Base-by-base conservation (phyloP, 2,888 invertebrate species). In the Dichetophora obliterata region DNA sequence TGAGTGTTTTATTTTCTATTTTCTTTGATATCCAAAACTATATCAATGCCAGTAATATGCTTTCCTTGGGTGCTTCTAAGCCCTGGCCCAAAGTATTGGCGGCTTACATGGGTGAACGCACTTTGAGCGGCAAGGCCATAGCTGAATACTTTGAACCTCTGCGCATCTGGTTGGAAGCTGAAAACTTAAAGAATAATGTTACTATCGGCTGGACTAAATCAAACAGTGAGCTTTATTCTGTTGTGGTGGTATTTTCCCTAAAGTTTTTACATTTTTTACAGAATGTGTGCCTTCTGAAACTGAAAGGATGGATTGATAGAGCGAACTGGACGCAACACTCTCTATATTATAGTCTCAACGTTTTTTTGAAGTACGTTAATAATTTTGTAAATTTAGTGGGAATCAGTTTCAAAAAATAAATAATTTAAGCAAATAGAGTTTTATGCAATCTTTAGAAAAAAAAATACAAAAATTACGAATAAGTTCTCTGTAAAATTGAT, bases 51-150 rank as follows among this genome's bases (percentile, higher is more conserved):
- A 94, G 94, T 16, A 91, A 92, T 80, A 93, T 94, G 93, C 89
- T 94, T 48, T 91, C 92, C 79, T 89, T 95, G 91, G 95, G 95
- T 3, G 92, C 93, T 0, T 94, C 95, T 0, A 92, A 91, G 82
- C 94, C 94, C 0, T 95, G 95, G 95, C 93, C 93, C n/a, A 95
- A 96, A 82, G 95, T 95, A 77, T 92, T 98, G 92, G 93, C 95
- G 86, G 92, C 91, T 9, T 90, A 96, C 48, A 96, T 95, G 0
- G 96, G 95, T 0, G 92, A 93, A 85, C 89, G 94, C 83, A 91
- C 90, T 75, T 95, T 96, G 94, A 92, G 92, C 78, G 94, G 94
- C 14, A 92, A 92, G 74, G 94, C 94, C 0, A 91, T 96, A 0
- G 88, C 95, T 78, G 95, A 96, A 86, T 96, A 95, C 89, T 96